These are phyloP conservation scores for Synodontis membranacea DNA, from an alignment of 2,113 vertebrate species.

Conservation along the genomic window DNA sequence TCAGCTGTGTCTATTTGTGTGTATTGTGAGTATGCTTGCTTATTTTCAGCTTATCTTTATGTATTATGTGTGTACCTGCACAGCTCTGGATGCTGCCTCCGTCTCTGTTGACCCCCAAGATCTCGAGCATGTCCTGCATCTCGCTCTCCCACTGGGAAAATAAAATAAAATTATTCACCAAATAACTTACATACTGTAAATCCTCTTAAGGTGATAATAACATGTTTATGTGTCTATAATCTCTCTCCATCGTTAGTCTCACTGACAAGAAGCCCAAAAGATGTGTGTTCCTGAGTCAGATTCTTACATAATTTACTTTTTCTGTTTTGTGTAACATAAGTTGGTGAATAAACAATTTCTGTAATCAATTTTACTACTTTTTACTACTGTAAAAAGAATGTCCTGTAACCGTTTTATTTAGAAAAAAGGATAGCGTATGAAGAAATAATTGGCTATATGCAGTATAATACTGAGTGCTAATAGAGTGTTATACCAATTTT, in stretches of 20 bases:
- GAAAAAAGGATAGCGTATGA: too few species aligned
- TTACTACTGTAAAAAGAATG: not conserved
- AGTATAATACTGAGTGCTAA: not conserved
- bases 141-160: slow-evolving; percentile 63
- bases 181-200: not conserved
- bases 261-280: not conserved
- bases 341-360: not conserved
- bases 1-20: not conserved
- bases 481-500: not conserved
- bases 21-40: not conserved
- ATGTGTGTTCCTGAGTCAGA: not conserved
- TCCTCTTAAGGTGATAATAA: not conserved
- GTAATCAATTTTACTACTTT: not conserved
- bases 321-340: not conserved
- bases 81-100: slow-evolving; percentile 53
- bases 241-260: not conserved
- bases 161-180: slow-evolving; percentile 10
- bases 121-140: slow-evolving; percentile 67
- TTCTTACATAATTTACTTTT: not conserved
- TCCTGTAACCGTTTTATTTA: not conserved
- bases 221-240: not conserved
- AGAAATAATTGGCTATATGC: not conserved
- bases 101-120: slow-evolving; percentile 60
- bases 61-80: slow-evolving; percentile 65
- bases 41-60: too few species aligned